Base-by-base conservation (phyloP, 2,888 invertebrate genomes). In the Sphecodes monilicornis region DNA sequence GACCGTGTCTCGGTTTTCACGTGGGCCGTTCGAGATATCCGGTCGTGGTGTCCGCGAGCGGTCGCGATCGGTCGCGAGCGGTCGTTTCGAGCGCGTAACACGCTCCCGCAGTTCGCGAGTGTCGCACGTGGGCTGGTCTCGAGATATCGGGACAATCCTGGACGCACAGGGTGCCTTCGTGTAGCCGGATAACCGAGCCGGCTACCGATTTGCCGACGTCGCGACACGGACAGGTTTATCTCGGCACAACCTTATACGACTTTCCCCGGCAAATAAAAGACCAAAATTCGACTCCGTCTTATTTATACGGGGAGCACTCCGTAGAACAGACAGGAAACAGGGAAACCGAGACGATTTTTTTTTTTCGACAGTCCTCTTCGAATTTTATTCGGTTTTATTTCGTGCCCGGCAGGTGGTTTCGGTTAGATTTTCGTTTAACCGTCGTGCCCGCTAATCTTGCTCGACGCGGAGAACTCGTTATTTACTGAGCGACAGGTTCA, bases 91-190 rank as follows among this genome's bases (percentile, higher is more conserved):
- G 82, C 74, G 89, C 89, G 89, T 89, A 89, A 89, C 86, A 84
- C 82, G 89, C 89, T 82, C 88, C 90, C 90, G 88, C 90, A 92
- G 90, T 88, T 88, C 64, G 87, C 86, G 86, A 90, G 91, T 91
- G 85, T 90, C 79, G 89, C 89, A 91, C 91, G 93, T 92, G 90
- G 93, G 93, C 89, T 78, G 91, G 43, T 50, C 71, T 73, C 78
- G 80, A 81, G 90, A 90, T 92, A 92, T 86, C 87, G 85, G 86
- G 84, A 89, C 89, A 86, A 88, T 89, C 83, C 83, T 74, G 86
- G 89, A 89, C 82, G 78, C 83, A 78, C 78, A 60, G 80, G 83
- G 80, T 88, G 82, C 86, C 76, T 79, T 86, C 88, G 83, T 82
- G 87, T 80, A 87, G 29, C 71, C 36, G 83, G 87, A 87, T 87